Evolutionary conservation across 1,140 invertebrate species (phyloP), one percentile per base, ranked within the genome.

Genomic region (Rhopalosiphum padi): DNA sequence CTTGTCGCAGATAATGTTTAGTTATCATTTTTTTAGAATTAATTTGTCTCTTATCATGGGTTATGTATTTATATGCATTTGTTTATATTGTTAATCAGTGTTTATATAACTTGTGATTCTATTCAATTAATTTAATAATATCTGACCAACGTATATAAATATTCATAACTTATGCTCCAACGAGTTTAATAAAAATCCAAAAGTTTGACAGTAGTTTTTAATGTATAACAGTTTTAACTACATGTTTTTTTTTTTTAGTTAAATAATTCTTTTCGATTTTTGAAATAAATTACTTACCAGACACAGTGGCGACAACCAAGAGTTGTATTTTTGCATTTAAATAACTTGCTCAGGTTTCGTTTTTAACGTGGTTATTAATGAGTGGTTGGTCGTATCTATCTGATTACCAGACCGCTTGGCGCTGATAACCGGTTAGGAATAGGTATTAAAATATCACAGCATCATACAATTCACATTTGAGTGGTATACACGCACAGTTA

Each of bases 331-430:
- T 41, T 25, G 4, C 48, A 53, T 89, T 89, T 55, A 89, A 89
- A 55, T 89, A 55, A 43, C 53, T 60, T 18, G 37, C 89, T 9
- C 89, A 60, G 25, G 53, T 90, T 48, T 92, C 35, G 68, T 82
- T 92, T 92, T 77, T 92, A 92, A 48, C 77, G 23, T 41, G 4
- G 25, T 92, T 83, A 83, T 92, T 92, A 92, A 48, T 82, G 68
- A 41, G 22, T 46, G 90, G 30, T 48, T 30, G 68, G 68, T 77
- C 8, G 9, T 83, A 92, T 22, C 43, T 82, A 92, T 91, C 68
- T 23, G 46, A 92, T 92, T 83, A 83, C 60, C 82, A 93, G 91
- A 93, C 91, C 77, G 91, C 77, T 93, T 93, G 91, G 91, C 91
- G 91, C 82, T 85, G 77, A 25, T 93, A 93, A 93, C 91, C 82